Percentiles rank a stretch among this genome's conserved stretches.
Evolutionary conservation across 2,113 vertebrate species (phyloP).

Genomic region (Camelus dromedarius): DNA sequence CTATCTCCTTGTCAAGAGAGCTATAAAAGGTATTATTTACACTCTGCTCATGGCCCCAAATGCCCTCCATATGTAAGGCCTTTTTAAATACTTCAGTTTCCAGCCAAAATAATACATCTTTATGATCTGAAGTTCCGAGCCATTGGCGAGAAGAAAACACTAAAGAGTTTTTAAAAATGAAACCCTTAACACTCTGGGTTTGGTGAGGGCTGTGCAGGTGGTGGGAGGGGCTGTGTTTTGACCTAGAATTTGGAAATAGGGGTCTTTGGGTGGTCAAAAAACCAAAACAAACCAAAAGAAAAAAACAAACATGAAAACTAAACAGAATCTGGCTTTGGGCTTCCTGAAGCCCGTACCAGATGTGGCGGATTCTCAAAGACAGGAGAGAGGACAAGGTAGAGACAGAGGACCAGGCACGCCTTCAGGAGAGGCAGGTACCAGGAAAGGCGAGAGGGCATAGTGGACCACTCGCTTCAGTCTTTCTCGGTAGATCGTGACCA

Average conservation of each 20-base stretch:
- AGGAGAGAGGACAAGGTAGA: neutral
- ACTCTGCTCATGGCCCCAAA: conserved; percentile 33
- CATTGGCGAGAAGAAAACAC: neutral
- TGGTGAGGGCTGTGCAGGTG: neutral
- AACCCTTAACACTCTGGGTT: neutral
- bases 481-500: neutral
- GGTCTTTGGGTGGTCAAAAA: neutral
- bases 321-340: neutral
- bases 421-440: neutral
- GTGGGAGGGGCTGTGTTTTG: no score
- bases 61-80: conserved; percentile 66
- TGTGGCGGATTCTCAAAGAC: neutral
- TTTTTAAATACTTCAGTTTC: conserved; percentile 70
- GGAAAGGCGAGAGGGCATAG: accelerated
- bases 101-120: conserved; percentile 77
- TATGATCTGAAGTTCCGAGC: conserved; percentile 65
- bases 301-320: neutral
- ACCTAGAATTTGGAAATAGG: neutral
- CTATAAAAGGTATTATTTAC: conserved; percentile 78
- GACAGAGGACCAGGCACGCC: accelerated
- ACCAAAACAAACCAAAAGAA: neutral
- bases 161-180: neutral
- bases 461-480: no score
- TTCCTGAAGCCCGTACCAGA: neutral
- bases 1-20: conserved; percentile 18